A percentile compares a stretch with the other conserved stretches of the same genome.
Evolutionary conservation across 2,888 invertebrate species (phyloP).

Genomic region (Tetragonisca angustula): DNA sequence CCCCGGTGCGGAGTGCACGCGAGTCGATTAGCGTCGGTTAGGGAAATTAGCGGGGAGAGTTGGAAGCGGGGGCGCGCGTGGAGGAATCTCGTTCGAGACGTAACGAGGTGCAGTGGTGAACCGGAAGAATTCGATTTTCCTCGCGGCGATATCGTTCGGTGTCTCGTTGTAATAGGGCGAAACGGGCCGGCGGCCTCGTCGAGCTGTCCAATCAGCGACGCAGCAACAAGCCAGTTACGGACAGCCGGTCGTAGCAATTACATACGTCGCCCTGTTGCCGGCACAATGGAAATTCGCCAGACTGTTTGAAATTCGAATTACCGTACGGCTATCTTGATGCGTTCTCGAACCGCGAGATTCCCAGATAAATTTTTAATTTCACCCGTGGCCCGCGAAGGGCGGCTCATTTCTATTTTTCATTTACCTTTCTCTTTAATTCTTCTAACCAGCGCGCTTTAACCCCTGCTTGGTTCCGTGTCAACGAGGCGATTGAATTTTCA

Average conservation of each 20-base stretch:
- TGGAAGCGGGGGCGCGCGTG: not conserved
- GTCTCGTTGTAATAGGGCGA: conserved; percentile 63
- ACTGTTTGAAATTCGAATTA: conserved; percentile 82
- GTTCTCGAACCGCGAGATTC: conserved; percentile 36
- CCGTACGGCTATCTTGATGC: conserved; percentile 78
- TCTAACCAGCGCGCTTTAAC: not conserved
- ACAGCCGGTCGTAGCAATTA: conserved; percentile 76
- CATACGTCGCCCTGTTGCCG: conserved; percentile 74
- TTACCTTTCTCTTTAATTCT: no score
- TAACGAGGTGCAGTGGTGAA: conserved; percentile 53
- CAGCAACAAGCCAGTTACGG: conserved; percentile 74
- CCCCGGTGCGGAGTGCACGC: conserved; percentile 4
- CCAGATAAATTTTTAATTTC: conserved; percentile 57
- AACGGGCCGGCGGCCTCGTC: conserved; percentile 30
- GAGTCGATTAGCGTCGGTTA: conserved; percentile 48
- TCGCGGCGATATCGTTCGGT: conserved; percentile 57
- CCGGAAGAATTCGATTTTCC: conserved; percentile 65
- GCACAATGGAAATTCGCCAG: conserved; percentile 80
- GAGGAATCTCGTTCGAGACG: conserved; percentile 56
- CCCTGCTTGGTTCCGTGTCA: not conserved
- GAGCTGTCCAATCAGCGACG: conserved; percentile 66
- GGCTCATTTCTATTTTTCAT: no score
- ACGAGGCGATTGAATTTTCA: conserved; percentile 3
- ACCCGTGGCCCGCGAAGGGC: not conserved
- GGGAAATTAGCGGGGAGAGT: conserved; percentile 29